Percentiles rank a stretch among this genome's conserved stretches.
phyloP scores from a whole-genome alignment of 2,797 vertebrate species.

The Gorsachius magnificus region DNA sequence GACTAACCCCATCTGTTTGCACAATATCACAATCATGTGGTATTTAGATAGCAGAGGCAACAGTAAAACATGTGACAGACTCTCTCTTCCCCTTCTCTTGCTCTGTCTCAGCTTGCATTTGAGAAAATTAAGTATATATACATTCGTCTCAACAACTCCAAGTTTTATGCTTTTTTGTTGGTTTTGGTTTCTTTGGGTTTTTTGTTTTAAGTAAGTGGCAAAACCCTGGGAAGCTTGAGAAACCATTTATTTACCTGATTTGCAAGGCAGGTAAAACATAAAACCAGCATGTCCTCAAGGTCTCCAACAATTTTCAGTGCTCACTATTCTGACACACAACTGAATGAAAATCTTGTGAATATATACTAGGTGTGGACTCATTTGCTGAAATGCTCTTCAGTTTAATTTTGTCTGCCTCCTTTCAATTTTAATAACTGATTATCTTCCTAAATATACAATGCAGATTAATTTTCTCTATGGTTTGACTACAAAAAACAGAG shows the following conservation, averaged over 20 bases:
- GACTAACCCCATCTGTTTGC: background rate
- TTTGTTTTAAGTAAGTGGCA: background rate
- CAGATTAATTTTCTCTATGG: conserved; percentile 31
- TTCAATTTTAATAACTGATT: conserved; percentile 28
- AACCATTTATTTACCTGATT: background rate
- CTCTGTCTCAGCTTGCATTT: background rate
- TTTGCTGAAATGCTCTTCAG: background rate
- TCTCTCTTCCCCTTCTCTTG: background rate
- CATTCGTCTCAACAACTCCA: fast-evolving
- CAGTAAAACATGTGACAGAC: fast-evolving
- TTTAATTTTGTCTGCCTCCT: background rate
- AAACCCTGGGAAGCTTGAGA: background rate
- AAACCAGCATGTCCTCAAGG: background rate
- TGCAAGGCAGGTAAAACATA: background rate
- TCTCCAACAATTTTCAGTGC: background rate
- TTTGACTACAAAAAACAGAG: conserved; percentile 6
- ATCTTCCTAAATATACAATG: conserved; percentile 36
- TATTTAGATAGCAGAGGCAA: background rate
- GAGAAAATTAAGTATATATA: background rate
- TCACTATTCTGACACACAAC: background rate
- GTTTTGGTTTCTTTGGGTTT: no score
- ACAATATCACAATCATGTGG: fast-evolving
- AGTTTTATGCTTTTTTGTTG: background rate
- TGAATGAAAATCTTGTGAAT: background rate
- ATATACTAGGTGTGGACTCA: background rate